Evolutionary conservation across 1,140 invertebrate genomes (phyloP), one percentile per base, ranked within the genome.

Genomic region (Rhizoglyphus robini): DNA sequence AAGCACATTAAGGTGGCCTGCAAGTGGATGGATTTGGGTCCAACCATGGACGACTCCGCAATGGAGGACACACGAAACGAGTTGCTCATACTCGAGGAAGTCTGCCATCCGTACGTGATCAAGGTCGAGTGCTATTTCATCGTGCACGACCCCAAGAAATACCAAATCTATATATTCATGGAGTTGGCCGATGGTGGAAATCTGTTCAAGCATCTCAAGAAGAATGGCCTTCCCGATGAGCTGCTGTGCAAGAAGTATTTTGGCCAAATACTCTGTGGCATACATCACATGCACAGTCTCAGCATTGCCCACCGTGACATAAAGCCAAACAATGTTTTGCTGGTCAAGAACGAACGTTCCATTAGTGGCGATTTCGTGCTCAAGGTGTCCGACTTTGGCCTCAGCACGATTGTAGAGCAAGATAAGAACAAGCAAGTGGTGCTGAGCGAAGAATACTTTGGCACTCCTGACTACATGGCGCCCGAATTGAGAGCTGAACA

Each of bases 401-500:
- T 61, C 20, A 48, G 27, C 25, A 30, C 5, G 18, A 47, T 8
- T 5, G 59, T 48, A 27, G 15, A 46, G 27, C 11, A 49, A 20
- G 34, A 30, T 11, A 34, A n/a, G 54, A 61, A 20, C 13, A 5
- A 30, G 13, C 5, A 8, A 13, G n/a, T 61, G 46, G 34, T 47
- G 2, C 64, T 63, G 20, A 71, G 70, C 47, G 60, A 69, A 8
- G 8, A 8, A 15, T 11, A 11, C 8, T 54, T 8, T 32, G 51
- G 80, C 47, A 90, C 88, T 3, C 88, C 88, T 0, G 77, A 93
- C 1, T 94, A 94, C 74, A 95, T 94, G 90, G 90, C 90, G 20
- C 90, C 91, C 0, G 90, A 95, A 76, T 89, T 94, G 71, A 76
- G 92, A 25, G 76, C 84, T 36, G 76, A 81, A 57, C 78, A 81